Conservation (phyloP, 1,140 invertebrate genomes). For the Papilio machaon region DNA sequence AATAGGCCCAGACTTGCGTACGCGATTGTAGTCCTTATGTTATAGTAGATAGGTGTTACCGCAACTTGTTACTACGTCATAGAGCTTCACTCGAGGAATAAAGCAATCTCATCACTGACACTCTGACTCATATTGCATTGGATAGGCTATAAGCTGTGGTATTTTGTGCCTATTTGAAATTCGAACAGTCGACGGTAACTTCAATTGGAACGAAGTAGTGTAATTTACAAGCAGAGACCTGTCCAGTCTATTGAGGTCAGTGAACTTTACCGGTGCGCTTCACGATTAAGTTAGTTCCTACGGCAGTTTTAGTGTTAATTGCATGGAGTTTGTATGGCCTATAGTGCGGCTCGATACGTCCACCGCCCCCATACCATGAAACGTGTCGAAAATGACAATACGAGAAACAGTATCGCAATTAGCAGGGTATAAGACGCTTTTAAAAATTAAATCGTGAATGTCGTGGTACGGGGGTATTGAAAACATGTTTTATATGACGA, state of each 20-base stretch:
- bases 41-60: conserved; percentile 39
- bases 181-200: too few species aligned
- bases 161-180: not conserved
- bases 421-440: conserved; percentile 46
- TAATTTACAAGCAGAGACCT: not conserved
- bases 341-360: conserved; percentile 37
- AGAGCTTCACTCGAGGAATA: conserved; percentile 37
- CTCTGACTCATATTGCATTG: not conserved
- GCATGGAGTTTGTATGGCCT: conserved; percentile 46
- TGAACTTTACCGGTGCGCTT: conserved; percentile 41
- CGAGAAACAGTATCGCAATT: conserved; percentile 42
- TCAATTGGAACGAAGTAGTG: not conserved
- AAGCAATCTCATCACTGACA: conserved; percentile 44
- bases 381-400: conserved; percentile 47
- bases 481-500: conserved; percentile 36
- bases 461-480: conserved; percentile 47
- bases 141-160: not conserved
- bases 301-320: conserved; percentile 38
- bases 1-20: conserved; percentile 32
- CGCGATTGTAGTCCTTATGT: conserved; percentile 32
- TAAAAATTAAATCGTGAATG: conserved; percentile 44
- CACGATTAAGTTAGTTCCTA: conserved; percentile 45
- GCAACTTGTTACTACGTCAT: conserved; percentile 38
- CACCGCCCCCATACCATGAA: conserved; percentile 46
- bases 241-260: not conserved